Base-by-base conservation (phyloP, 2,888 invertebrate genomes). In the Andrena minutula region DNA sequence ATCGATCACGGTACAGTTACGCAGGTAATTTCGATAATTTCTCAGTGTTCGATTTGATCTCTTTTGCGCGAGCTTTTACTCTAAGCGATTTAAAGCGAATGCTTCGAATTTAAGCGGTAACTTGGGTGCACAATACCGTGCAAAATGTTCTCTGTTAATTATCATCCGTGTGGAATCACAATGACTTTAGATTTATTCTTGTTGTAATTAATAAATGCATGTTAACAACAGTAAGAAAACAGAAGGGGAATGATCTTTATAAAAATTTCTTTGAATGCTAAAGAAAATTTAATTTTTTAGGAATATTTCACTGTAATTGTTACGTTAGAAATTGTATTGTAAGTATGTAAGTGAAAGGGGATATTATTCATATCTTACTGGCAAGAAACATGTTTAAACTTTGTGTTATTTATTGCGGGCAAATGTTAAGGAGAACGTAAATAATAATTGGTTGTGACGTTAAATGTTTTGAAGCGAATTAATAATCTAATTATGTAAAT, bases 11-110 rank as follows among this genome's bases (percentile, higher is more conserved):
- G 61, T 35, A 16, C n/a, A 35, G 41, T 16, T n/a, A 65, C 47
- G 26, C 30, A 12, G 32, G 32, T 28, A 49, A 60, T 72, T 70
- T 60, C 69, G 32, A 73, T 64, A 12, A 64, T 79, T 79, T 74
- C 65, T 80, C 81, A 81, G 79, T 73, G 79, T 81, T 81, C 79
- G 63, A 79, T 81, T 81, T 79, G 73, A 70, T 81, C 69, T 79
- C 69, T 74, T 74, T 79, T 47, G 74, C 79, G 69, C 74, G 74
- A 82, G 79, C 74, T 75, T 78, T 72, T 53, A 61, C 58, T 82
- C 79, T 79, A 75, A 82, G 69, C 79, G 60, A 79, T 74, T 79
- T 74, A 60, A 82, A 82, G 81, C 79, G 70, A 75, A 79, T 82
- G 74, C 81, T 79, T 79, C 74, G 74, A 69, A 79, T 70, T 79